phyloP scores from a whole-genome alignment of 1,140 invertebrate species.

The Nephila pilipes region DNA sequence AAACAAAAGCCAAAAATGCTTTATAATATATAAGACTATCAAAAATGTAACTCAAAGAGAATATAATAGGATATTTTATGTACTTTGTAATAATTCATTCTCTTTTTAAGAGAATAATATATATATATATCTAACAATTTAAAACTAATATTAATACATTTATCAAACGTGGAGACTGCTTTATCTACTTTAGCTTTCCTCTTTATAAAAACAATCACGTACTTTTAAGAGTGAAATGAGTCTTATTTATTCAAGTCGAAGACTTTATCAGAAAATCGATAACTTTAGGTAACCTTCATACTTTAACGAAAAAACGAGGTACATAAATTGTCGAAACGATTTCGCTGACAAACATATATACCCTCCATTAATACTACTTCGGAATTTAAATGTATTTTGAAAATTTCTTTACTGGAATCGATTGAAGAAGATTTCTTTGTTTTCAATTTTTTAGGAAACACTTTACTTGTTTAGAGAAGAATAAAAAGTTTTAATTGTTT shows the following conservation, averaged over 20 bases:
- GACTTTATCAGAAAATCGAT: slow-evolving; percentile 66
- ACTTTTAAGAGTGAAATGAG: slow-evolving; percentile 26
- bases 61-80: too few species aligned
- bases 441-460: not conserved
- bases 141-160: not conserved
- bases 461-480: not conserved
- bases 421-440: slow-evolving; percentile 10
- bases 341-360: slow-evolving; percentile 52
- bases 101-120: not conserved
- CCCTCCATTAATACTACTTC: slow-evolving; percentile 29
- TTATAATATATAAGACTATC: too few species aligned
- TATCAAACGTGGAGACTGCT: not conserved
- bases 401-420: slow-evolving; percentile 25
- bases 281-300: not conserved
- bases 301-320: not conserved
- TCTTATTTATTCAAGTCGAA: slow-evolving; percentile 55
- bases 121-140: not conserved
- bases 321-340: slow-evolving; percentile 62
- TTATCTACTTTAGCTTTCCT: not conserved
- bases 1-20: too few species aligned
- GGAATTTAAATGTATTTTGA: slow-evolving; percentile 44
- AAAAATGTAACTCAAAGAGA: too few species aligned
- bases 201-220: slow-evolving; percentile 62
- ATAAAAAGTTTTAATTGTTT: not conserved
- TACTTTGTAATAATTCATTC: too few species aligned